These are phyloP conservation scores for Pandemis corylana DNA, from an alignment of 2,888 invertebrate species.

Conservation along the genomic window DNA sequence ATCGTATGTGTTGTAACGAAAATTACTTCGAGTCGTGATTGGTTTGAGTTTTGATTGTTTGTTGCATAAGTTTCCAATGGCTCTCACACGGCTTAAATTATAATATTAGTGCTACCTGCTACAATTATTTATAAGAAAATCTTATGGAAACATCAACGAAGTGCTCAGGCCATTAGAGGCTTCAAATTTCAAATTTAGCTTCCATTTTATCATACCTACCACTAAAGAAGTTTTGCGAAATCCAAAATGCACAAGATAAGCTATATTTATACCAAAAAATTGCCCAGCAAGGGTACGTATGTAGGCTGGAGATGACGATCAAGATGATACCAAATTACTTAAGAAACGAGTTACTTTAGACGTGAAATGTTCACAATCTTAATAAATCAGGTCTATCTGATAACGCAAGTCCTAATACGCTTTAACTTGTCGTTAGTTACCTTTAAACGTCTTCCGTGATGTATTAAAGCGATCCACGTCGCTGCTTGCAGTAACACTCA, in stretches of 20 bases:
- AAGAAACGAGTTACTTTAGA: too few relatives aligned
- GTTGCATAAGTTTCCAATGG: not conserved
- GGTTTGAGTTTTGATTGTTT: conserved; percentile 20
- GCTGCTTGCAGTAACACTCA: conserved; percentile 8
- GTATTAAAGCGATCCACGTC: conserved; percentile 6
- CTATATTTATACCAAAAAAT: too few relatives aligned
- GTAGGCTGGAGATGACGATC: too few relatives aligned
- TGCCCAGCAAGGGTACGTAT: too few relatives aligned
- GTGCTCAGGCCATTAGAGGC: too few relatives aligned
- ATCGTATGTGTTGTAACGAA: conserved; percentile 10
- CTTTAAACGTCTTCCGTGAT: conserved; percentile 14
- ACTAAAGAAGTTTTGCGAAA: too few relatives aligned
- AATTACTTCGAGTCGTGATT: conserved; percentile 26
- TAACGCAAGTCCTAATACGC: not conserved
- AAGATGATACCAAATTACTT: too few relatives aligned
- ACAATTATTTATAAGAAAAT: not conserved
- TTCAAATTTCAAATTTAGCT: too few relatives aligned
- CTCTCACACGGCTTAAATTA: not conserved
- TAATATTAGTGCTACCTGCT: not conserved
- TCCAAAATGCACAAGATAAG: too few relatives aligned
- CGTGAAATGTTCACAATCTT: not conserved
- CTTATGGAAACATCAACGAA: too few relatives aligned
- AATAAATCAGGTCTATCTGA: not conserved
- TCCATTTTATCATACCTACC: too few relatives aligned
- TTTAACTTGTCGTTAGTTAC: not conserved